Conservation (phyloP, 2,888 invertebrate species). For the Charanyca ferruginea region DNA sequence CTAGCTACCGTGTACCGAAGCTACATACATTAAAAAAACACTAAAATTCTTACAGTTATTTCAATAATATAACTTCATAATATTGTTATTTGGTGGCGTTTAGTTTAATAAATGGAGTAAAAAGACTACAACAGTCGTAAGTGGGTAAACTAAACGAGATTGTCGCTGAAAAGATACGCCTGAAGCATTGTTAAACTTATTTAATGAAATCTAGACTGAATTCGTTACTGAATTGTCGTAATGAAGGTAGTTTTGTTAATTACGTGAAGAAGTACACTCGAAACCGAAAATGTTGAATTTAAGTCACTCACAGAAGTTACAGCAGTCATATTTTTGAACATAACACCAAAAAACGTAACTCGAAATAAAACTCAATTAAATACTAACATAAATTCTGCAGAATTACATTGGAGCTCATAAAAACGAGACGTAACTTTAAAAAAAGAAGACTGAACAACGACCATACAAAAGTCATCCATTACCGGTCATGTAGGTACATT, state of each 20-base stretch:
- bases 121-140: too few species aligned
- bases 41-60: too few species aligned
- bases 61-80: too few species aligned
- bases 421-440: slow-evolving; percentile 44
- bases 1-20: too few species aligned
- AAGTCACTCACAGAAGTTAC: slow-evolving; percentile 16
- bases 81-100: too few species aligned
- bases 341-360: slow-evolving; percentile 31
- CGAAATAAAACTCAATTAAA: slow-evolving; percentile 59
- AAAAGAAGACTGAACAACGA: slow-evolving; percentile 31
- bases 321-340: slow-evolving; percentile 36
- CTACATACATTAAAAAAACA: too few species aligned
- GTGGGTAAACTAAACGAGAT: too few species aligned
- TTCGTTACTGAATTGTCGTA: not conserved
- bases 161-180: too few species aligned
- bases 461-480: slow-evolving; percentile 53
- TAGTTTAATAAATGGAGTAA: too few species aligned
- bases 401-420: slow-evolving; percentile 51
- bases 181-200: too few species aligned
- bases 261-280: slow-evolving; percentile 2
- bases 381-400: slow-evolving; percentile 49
- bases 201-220: too few species aligned
- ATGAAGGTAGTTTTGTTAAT: not conserved
- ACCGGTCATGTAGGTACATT: slow-evolving; percentile 43
- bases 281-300: slow-evolving; percentile 13